Evolutionary conservation across 2,113 vertebrate genomes (phyloP).

Genomic region (Stomatorhinus ivindoensis): DNA sequence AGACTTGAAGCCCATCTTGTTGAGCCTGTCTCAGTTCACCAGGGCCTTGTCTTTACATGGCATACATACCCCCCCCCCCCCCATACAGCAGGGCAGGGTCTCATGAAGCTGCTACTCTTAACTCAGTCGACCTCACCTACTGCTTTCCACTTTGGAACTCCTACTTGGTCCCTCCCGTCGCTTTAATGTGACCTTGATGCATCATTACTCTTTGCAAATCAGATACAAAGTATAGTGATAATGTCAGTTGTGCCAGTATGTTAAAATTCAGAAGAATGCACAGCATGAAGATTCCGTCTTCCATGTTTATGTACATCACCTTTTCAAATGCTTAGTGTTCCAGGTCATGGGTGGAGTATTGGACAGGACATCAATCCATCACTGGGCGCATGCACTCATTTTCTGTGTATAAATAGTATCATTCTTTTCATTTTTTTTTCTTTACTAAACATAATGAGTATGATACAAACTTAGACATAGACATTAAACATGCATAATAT

Average conservation of each 20-base stretch:
- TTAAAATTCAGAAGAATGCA: neutral
- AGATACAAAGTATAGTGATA: neutral
- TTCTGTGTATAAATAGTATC: neutral
- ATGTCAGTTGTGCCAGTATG: neutral
- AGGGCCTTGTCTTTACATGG: neutral
- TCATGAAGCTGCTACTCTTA: neutral
- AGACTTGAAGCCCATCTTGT: neutral
- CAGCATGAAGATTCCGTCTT: neutral
- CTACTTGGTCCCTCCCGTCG: neutral
- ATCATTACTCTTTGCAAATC: neutral
- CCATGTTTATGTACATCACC: neutral
- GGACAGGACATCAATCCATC: neutral
- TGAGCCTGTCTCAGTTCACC: neutral
- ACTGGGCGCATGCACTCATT: neutral
- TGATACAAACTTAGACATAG: neutral
- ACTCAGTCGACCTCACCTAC: neutral
- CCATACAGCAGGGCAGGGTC: neutral
- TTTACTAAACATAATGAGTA: neutral
- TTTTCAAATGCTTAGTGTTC: neutral
- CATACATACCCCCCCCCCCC: neutral
- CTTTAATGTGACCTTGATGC: neutral
- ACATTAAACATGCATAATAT: neutral
- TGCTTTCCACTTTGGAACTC: neutral
- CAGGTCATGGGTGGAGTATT: neutral
- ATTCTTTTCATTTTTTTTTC: neutral